Percentiles rank a stretch among this genome's conserved stretches.
phyloP scores from a whole-genome alignment of 2,113 vertebrate genomes.

The Ia io region DNA sequence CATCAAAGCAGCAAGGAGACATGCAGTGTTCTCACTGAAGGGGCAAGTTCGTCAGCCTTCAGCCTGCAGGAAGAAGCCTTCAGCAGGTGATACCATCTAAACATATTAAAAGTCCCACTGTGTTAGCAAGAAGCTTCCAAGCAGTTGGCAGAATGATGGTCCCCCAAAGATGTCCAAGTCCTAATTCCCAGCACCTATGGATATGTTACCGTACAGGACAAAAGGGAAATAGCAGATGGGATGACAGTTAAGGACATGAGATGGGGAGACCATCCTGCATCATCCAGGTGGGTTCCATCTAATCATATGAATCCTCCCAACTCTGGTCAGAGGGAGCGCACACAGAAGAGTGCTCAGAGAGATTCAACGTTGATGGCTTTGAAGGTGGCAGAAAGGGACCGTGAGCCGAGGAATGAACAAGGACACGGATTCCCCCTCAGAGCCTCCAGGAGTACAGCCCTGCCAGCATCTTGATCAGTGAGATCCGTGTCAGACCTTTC shows the following conservation, averaged over 20 bases:
- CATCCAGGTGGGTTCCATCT: neutral
- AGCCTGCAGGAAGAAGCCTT: neutral
- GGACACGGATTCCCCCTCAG: rapidly evolving
- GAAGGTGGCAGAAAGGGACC: neutral
- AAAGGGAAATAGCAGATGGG: neutral
- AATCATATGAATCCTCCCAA: neutral
- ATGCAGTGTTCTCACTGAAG: neutral
- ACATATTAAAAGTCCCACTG: neutral
- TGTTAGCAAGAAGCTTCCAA: neutral
- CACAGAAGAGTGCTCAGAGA: neutral
- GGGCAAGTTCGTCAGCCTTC: neutral
- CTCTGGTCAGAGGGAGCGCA: neutral
- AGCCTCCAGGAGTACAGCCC: neutral
- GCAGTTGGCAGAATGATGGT: neutral
- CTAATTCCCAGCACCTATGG: neutral
- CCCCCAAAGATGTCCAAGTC: neutral
- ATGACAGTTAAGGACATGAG: neutral
- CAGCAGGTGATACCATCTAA: neutral
- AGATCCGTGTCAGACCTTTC: neutral
- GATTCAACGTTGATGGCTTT: neutral
- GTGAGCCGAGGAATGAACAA: neutral
- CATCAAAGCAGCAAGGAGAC: neutral
- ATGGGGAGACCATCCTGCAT: neutral
- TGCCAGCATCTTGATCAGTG: neutral
- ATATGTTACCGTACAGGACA: neutral